Percentiles rank a stretch among this genome's conserved stretches.
phyloP scores from a whole-genome alignment of 2,797 vertebrate species.

The Carapus acus region DNA sequence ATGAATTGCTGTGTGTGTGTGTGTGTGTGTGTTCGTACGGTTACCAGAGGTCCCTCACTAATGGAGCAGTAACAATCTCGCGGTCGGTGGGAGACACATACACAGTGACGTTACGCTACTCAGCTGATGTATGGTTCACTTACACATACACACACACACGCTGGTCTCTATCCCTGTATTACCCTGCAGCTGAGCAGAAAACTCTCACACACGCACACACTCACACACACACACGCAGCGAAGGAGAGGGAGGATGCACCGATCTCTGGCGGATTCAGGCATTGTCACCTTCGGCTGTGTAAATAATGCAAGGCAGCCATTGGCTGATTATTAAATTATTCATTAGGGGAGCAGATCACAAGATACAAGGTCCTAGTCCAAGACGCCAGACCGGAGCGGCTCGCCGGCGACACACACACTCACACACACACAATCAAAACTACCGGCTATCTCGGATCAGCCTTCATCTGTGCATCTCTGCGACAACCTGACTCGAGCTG shows the following conservation, averaged over 20 bases:
- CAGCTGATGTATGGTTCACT: neutral
- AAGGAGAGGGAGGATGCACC: slow-evolving; percentile 15
- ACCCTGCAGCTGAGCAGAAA: slow-evolving; percentile 7
- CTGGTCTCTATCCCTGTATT: neutral
- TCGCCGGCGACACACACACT: slow-evolving; percentile 21
- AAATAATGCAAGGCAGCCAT: slow-evolving; percentile 78
- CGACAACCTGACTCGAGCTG: slow-evolving; percentile 17
- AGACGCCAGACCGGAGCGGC: slow-evolving; percentile 41
- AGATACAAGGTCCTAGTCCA: slow-evolving; percentile 58
- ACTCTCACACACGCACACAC: no score
- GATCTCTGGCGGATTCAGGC: slow-evolving; percentile 40
- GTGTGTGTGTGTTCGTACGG: neutral
- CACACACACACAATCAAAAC: slow-evolving; percentile 7
- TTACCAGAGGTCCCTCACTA: neutral
- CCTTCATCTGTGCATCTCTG: slow-evolving; percentile 22
- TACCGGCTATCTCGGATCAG: slow-evolving; percentile 6
- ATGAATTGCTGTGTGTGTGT: neutral
- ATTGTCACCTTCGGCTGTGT: slow-evolving; percentile 74
- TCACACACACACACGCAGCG: neutral
- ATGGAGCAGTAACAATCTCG: neutral
- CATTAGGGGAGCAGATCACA: slow-evolving; percentile 64
- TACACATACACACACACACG: no score
- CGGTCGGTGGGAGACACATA: neutral
- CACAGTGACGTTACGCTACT: neutral
- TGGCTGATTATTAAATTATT: slow-evolving; percentile 81